A percentile compares a stretch with the other conserved stretches of the same genome.
Conservation (phyloP, 2,113 vertebrate genomes). For the Ophthalmolycus amberensis region DNA sequence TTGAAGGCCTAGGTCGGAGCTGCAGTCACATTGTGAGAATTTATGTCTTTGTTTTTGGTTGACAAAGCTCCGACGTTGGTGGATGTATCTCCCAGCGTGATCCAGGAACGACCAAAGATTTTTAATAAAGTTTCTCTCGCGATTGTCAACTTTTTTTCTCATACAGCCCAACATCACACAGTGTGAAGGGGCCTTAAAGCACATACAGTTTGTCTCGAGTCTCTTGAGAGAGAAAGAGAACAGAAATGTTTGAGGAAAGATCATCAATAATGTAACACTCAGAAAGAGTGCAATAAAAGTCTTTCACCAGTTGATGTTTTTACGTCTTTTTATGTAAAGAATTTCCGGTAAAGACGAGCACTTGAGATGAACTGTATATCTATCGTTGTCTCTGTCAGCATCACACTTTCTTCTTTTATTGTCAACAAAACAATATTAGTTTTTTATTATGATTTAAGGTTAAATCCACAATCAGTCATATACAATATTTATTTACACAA, state of each 20-base stretch:
- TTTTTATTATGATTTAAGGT: background rate
- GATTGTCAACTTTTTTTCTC: background rate
- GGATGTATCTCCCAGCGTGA: no score
- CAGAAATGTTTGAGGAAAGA: constrained; percentile 7
- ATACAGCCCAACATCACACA: background rate
- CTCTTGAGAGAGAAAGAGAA: background rate
- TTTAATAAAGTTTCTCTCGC: background rate
- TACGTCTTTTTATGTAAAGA: background rate
- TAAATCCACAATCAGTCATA: background rate
- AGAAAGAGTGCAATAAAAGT: background rate
- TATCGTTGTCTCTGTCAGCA: background rate
- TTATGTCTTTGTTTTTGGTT: no score
- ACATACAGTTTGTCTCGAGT: background rate
- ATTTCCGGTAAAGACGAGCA: background rate
- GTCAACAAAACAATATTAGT: background rate
- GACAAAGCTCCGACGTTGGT: no score
- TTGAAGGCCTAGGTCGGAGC: background rate
- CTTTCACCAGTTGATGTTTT: constrained; percentile 8
- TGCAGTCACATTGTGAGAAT: background rate
- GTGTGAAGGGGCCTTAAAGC: background rate
- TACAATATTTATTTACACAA: background rate
- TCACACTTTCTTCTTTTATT: no score
- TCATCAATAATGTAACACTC: background rate
- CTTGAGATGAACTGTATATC: background rate
- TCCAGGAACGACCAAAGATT: background rate